A percentile compares a stretch with the other conserved stretches of the same genome.
Conservation (phyloP, 2,888 invertebrate species). For the Leptinotarsa tumamoca region DNA sequence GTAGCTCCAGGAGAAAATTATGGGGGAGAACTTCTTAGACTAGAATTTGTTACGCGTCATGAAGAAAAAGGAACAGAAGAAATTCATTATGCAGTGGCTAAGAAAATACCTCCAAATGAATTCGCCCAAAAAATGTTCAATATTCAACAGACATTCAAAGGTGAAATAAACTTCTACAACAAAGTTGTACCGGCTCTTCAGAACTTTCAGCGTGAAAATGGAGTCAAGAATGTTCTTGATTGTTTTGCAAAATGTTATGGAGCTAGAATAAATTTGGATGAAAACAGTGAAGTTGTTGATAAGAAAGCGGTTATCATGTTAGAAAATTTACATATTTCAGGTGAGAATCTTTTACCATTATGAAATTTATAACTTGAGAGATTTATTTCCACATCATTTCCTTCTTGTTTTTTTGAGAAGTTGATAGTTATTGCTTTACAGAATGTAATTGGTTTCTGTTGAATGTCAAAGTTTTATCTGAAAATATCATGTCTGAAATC, state of each 20-base stretch:
- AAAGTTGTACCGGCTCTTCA: slow-evolving; percentile 65
- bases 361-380: background rate
- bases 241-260: slow-evolving; percentile 67
- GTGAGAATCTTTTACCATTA: slow-evolving; percentile 17
- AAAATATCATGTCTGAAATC: no score
- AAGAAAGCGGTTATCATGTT: slow-evolving; percentile 68
- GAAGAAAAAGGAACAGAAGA: slow-evolving; percentile 16
- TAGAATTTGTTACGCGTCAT: slow-evolving; percentile 28
- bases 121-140: slow-evolving; percentile 61
- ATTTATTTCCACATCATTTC: background rate
- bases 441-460: no score
- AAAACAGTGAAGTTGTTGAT: slow-evolving; percentile 61
- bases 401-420: no score
- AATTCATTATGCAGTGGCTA: slow-evolving; percentile 17
- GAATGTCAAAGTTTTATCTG: no score
- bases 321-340: slow-evolving; percentile 65
- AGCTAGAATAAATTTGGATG: slow-evolving; percentile 46
- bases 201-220: slow-evolving; percentile 64
- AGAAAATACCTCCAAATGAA: background rate
- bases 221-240: slow-evolving; percentile 61
- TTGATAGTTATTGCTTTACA: no score
- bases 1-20: slow-evolving; percentile 39
- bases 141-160: slow-evolving; percentile 66
- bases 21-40: slow-evolving; percentile 34
- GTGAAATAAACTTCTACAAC: slow-evolving; percentile 68